Evolutionary conservation across 2,797 vertebrate genomes (phyloP), one percentile per base, ranked within the genome.

Genomic region (Thripadectes ignobilis): DNA sequence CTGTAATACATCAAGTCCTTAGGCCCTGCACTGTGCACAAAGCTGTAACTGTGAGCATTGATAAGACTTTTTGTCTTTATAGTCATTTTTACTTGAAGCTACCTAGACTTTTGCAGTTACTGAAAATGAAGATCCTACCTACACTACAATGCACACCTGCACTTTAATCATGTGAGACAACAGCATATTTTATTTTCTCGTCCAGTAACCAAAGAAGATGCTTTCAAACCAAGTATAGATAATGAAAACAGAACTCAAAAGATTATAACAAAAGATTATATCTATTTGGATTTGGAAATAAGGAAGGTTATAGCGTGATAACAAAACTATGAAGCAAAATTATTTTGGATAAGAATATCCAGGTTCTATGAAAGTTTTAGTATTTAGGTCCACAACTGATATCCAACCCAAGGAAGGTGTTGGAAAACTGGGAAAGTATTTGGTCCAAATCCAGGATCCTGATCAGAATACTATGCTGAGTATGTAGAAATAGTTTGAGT

Each of bases 281-380:
- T 0, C 3, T 51, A 12, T 58, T 68, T 74, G 10, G 7, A 49
- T 58, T 85, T 74, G 41, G 11, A 90, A 19, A 7, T 48, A 61
- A 5, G 8, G 13, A 7, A 59, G 0, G 8, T 59, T 71, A 29
- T 10, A 29, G 4, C 4, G 2, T 1, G 1, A 38, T 14, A 49
- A 22, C 2, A 80, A 77, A 88, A 66, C 72, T 48, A 24, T 49
- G 9, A 49, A 36, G 4, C 4, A 74, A 71, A 89, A 61, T 14
- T 61, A 7, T 30, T 17, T 16, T 63, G 26, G 22, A 58, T 7
- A 55, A 76, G 5, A 41, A 29, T 2, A 86, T 6, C 4, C 14
- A 55, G 3, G 7, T 69, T 51, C 22, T 46, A 7, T 18, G 9
- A 46, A 8, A 72, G 11, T 29, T 65, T 27, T 38, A 49, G 3